phyloP scores from a whole-genome alignment of 2,797 vertebrate genomes.

The Crypturellus tataupa region DNA sequence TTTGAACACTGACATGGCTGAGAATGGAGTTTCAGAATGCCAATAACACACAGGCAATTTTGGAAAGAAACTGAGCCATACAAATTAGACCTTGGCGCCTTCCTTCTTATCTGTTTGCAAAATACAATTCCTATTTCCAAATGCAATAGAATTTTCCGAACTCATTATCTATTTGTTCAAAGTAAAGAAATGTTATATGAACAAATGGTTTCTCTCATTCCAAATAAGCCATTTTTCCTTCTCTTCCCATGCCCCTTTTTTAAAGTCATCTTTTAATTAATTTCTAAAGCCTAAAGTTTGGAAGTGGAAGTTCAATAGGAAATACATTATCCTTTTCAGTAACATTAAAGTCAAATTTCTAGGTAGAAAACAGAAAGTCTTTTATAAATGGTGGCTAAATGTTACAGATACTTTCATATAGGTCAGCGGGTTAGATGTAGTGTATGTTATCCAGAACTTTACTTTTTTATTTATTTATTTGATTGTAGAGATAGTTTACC shows the following conservation, averaged over 20 bases:
- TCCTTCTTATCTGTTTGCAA: not conserved
- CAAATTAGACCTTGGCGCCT: not conserved
- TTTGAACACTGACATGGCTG: rapidly evolving
- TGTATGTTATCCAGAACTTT: not conserved
- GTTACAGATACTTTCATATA: not conserved
- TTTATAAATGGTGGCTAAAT: not conserved
- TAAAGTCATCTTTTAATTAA: not conserved
- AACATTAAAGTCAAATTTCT: not conserved
- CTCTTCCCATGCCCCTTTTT: not conserved
- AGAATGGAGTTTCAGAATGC: not conserved
- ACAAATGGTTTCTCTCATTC: not conserved
- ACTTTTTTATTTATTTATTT: not conserved
- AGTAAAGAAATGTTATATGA: not conserved
- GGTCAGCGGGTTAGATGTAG: not conserved
- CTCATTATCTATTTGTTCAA: not conserved
- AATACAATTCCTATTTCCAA: not conserved
- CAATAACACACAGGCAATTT: not conserved
- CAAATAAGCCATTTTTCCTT: not conserved
- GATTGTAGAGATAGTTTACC: not conserved
- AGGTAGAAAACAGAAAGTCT: not conserved
- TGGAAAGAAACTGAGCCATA: not conserved
- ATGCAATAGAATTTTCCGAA: not conserved
- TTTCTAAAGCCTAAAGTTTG: not conserved
- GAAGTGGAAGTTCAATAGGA: not conserved
- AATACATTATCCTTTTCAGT: not conserved